Percentiles rank a stretch among this genome's conserved stretches.
Evolutionary conservation across 2,888 invertebrate genomes (phyloP).

Genomic region (Allacma fusca): DNA sequence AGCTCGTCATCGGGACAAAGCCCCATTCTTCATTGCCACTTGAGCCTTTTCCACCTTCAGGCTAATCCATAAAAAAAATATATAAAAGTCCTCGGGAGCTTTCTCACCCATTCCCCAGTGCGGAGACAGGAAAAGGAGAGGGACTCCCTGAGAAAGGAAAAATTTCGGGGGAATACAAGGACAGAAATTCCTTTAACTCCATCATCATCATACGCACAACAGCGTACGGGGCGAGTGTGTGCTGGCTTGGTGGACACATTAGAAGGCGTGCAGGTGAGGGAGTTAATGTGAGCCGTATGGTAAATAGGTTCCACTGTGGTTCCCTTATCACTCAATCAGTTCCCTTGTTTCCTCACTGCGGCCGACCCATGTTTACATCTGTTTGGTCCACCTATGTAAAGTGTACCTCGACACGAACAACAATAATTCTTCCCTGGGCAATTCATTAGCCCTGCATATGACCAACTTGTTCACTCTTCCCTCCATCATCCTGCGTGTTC

Average conservation of each 20-base stretch:
- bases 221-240: too few species aligned
- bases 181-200: too few species aligned
- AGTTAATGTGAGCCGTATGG: slow-evolving; percentile 14
- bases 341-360: neutral
- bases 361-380: slow-evolving; percentile 37
- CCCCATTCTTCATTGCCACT: too few species aligned
- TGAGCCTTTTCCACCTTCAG: too few species aligned
- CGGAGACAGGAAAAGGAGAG: too few species aligned
- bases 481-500: neutral
- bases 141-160: too few species aligned
- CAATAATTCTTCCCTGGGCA: slow-evolving; percentile 41
- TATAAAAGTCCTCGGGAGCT: too few species aligned
- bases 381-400: slow-evolving; percentile 37
- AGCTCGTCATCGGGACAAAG: too few species aligned
- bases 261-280: slow-evolving; percentile 26
- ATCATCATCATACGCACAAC: too few species aligned
- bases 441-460: slow-evolving; percentile 43
- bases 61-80: too few species aligned
- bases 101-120: too few species aligned
- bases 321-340: slow-evolving; percentile 43
- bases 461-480: slow-evolving; percentile 31
- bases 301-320: slow-evolving; percentile 14
- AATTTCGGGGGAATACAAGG: too few species aligned
- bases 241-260: slow-evolving; percentile 1
- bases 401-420: slow-evolving; percentile 44